A percentile compares a stretch with the other conserved stretches of the same genome.
Evolutionary conservation across 2,888 invertebrate genomes (phyloP).

Genomic region (Tenthredo scrophulariae): DNA sequence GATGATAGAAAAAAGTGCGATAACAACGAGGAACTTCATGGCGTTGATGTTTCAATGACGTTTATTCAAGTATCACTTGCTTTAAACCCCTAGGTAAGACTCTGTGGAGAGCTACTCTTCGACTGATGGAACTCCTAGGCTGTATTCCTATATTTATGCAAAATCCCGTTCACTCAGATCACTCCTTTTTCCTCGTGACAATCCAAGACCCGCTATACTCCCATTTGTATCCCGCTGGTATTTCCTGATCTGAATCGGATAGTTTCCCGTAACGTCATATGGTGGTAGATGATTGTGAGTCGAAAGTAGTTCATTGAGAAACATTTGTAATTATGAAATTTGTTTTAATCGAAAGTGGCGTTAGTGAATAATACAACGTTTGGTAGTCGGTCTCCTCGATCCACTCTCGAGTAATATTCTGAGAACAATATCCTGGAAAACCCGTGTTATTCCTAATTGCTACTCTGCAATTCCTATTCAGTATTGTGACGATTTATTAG

Average conservation of each 20-base stretch:
- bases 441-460: not conserved
- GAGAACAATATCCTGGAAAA: not conserved
- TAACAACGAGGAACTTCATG: constrained; percentile 57
- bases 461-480: not conserved
- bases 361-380: not conserved
- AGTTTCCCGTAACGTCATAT: not conserved
- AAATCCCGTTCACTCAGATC: not conserved
- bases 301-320: not conserved
- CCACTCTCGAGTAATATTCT: not conserved
- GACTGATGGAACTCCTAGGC: not conserved
- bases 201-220: not conserved
- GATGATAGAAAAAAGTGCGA: constrained; percentile 46
- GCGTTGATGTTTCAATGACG: not conserved
- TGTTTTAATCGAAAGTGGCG: not conserved
- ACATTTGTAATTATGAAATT: not conserved
- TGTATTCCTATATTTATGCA: not conserved
- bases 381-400: not conserved
- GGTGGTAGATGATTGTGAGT: not conserved
- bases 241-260: not conserved
- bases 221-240: not conserved
- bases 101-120: not conserved
- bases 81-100: not conserved
- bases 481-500: not conserved
- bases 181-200: not conserved
- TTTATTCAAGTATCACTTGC: not conserved